phyloP scores from a whole-genome alignment of 2,797 vertebrate species.

The Molossus alvarezi region DNA sequence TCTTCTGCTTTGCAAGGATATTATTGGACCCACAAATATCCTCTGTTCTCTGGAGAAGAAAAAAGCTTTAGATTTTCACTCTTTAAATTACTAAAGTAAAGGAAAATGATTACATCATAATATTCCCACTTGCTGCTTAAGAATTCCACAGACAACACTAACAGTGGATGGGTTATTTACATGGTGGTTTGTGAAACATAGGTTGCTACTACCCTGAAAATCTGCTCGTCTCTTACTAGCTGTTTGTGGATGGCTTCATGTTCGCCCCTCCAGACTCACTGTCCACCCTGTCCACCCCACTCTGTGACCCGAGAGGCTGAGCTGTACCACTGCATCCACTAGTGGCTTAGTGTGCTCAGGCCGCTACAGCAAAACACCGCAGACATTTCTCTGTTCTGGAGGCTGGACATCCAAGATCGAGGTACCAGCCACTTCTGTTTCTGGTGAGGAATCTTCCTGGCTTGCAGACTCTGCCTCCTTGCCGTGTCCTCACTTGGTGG shows the following conservation, averaged over 20 bases:
- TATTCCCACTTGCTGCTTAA: slow-evolving; percentile 40
- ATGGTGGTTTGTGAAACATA: neutral
- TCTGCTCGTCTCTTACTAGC: neutral
- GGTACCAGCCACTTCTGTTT: neutral
- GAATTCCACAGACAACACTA: slow-evolving; percentile 13
- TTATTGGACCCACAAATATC: slow-evolving; percentile 87
- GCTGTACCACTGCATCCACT: neutral
- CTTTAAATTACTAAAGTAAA: slow-evolving; percentile 75
- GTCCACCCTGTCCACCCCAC: neutral
- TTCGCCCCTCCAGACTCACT: neutral
- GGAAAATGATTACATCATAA: slow-evolving; percentile 66
- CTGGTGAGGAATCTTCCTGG: neutral
- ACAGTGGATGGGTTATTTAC: neutral
- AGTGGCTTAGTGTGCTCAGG: neutral
- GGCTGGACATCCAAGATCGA: neutral
- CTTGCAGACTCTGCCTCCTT: neutral
- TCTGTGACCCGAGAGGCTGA: neutral
- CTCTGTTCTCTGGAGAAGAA: slow-evolving; percentile 73
- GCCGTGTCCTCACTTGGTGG: neutral
- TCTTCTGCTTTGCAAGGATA: slow-evolving; percentile 83
- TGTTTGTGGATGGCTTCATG: neutral
- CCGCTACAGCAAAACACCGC: neutral
- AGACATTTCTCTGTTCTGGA: slow-evolving; percentile 9
- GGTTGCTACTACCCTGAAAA: neutral
- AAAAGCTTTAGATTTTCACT: slow-evolving; percentile 63